phyloP scores from a whole-genome alignment of 2,797 vertebrate species.

The Apodemus agrarius region DNA sequence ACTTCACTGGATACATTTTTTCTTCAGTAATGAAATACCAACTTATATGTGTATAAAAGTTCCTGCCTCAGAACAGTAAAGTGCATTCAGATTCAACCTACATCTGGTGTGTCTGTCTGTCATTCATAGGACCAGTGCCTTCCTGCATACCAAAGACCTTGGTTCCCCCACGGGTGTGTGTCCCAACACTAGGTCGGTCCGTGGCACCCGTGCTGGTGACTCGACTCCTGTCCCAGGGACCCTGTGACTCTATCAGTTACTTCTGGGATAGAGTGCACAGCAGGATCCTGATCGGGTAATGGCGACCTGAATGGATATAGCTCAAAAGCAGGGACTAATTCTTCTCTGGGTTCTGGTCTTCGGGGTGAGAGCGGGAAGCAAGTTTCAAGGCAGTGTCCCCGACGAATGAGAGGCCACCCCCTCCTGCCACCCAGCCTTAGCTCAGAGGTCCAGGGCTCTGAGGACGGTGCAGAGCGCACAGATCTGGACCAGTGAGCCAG shows the following conservation, averaged over 20 bases:
- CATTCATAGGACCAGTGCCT: no score
- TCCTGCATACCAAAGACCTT: no score
- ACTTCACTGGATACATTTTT: no score
- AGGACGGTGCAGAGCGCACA: neutral
- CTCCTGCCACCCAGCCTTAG: neutral
- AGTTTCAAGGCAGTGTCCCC: neutral
- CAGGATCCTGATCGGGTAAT: neutral
- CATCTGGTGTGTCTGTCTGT: no score
- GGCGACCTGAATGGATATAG: neutral
- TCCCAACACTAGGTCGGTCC: no score
- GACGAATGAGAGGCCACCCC: neutral
- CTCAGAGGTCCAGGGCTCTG: neutral
- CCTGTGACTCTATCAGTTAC: neutral
- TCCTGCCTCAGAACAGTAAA: no score
- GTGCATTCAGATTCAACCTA: no score
- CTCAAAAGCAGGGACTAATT: neutral
- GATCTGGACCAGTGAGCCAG: neutral
- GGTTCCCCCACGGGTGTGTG: no score
- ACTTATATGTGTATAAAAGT: no score
- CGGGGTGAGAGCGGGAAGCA: neutral
- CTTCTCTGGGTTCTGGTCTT: neutral
- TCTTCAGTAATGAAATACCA: no score
- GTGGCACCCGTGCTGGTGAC: accelerated
- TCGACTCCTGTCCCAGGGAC: neutral
- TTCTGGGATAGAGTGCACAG: no score